Evolutionary conservation across 2,888 invertebrate genomes (phyloP), one percentile per base, ranked within the genome.

Genomic region (Melitaea athalia): DNA sequence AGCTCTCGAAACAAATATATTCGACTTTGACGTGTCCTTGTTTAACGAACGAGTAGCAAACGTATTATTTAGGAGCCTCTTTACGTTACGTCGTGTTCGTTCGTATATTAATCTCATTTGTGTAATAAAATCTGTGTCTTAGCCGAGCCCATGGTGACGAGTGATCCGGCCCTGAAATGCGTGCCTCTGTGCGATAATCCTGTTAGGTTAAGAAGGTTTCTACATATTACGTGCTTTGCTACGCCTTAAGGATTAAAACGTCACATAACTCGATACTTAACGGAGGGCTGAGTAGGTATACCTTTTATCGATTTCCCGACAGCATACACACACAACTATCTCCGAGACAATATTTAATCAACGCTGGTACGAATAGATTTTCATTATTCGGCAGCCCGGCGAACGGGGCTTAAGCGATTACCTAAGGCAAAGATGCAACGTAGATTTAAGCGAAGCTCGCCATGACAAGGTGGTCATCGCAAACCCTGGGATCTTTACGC

Each of bases 201-300:
- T 94, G 94, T 94, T 95, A 94, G 94, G 94, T 94, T 94, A 95
- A 94, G 94, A 94, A 94, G 94, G 94, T 94, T 94, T 94, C 94
- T 94, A 94, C 94, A 94, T 94, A 94, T 94, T 94, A 94, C 93
- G 92, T 94, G 94, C 94, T 94, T 94, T 94, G 94, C 92, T 92
- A 88, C 94, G 94, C 94, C 94, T 94, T 94, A 94, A 92, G 94
- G 94, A 94, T 94, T 94, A 94, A 91, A 92, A 90, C 91, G 87
- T 85, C 87, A 82, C 85, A 88, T 86, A 88, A 86, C 85, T 88
- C 86, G 81, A 85, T 86, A 86, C 81, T 79, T 83, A 83, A 71
- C 74, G 77, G 78, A 77, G 79, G 79, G 79, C 77, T 76, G 72
- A 74, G 72, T 24, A 24, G 24, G 24, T 74, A 71, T 65, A 65